Conservation (phyloP, 2,797 vertebrate species). For the Gambusia yucatana region DNA sequence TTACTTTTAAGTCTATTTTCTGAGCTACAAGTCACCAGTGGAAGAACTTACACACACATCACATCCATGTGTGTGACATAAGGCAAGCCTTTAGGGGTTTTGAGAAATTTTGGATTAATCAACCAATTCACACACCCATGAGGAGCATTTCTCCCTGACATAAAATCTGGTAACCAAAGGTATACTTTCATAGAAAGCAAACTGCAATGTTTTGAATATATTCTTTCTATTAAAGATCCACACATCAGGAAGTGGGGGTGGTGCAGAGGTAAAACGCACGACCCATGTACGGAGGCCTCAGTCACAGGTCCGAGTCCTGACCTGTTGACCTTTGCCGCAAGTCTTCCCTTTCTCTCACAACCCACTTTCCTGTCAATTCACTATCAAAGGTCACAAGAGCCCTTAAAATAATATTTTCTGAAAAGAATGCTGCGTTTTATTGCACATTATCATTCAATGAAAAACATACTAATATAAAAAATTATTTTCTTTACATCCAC, state of each 20-base stretch:
- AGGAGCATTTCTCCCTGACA: conserved; percentile 53
- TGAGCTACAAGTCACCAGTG: too few species aligned
- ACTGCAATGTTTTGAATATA: conserved; percentile 69
- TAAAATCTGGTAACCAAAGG: conserved; percentile 63
- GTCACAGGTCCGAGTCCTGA: too few species aligned
- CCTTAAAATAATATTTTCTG: neutral
- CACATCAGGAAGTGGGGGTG: conserved; percentile 5
- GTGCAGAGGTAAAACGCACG: too few species aligned
- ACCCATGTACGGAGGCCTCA: too few species aligned
- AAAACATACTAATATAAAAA: too few species aligned
- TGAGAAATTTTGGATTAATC: conserved; percentile 44
- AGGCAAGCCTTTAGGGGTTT: neutral
- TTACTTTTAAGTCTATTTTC: too few species aligned
- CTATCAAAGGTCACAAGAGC: too few species aligned
- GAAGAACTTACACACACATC: conserved; percentile 28
- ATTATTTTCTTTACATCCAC: neutral
- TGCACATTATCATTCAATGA: neutral
- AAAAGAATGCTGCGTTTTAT: conserved; percentile 26
- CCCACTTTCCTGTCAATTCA: too few species aligned
- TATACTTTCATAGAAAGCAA: conserved; percentile 67
- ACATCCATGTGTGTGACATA: conserved; percentile 2
- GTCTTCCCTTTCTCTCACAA: too few species aligned
- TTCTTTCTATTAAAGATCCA: conserved; percentile 63
- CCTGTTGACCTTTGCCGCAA: too few species aligned
- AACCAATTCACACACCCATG: conserved; percentile 58